Evolutionary conservation across 2,888 invertebrate species (phyloP).

Genomic region (Notodonta dromedarius): DNA sequence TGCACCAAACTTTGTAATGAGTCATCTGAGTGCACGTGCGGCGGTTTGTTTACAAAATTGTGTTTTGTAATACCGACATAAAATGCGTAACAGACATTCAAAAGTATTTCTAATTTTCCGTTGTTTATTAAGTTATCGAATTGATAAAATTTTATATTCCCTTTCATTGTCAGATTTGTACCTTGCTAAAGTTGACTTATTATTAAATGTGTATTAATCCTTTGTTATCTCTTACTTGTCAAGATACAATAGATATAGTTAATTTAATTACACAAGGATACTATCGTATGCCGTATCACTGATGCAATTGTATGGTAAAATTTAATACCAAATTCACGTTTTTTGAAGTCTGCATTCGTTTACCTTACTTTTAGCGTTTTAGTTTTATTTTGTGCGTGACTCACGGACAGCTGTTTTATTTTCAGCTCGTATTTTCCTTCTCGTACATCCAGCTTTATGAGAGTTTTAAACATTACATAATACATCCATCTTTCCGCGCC

Average conservation of each 20-base stretch:
- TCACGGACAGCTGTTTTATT: slow-evolving; percentile 75
- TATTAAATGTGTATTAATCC: background rate
- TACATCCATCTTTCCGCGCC: slow-evolving; percentile 56
- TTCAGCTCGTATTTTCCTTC: slow-evolving; percentile 57
- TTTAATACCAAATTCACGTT: slow-evolving; percentile 39
- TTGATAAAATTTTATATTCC: slow-evolving; percentile 41
- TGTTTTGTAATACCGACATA: slow-evolving; percentile 67
- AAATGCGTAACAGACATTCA: slow-evolving; percentile 59
- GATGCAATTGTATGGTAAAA: slow-evolving; percentile 42
- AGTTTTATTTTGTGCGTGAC: slow-evolving; percentile 65
- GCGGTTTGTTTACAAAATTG: slow-evolving; percentile 72
- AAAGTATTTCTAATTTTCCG: slow-evolving; percentile 52
- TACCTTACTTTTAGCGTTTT: slow-evolving; percentile 53
- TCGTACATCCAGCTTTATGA: slow-evolving; percentile 69
- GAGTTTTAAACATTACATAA: slow-evolving; percentile 69
- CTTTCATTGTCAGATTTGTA: slow-evolving; percentile 11
- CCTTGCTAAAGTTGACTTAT: background rate
- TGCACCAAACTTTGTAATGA: slow-evolving; percentile 53
- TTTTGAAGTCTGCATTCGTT: slow-evolving; percentile 60
- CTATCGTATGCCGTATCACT: background rate
- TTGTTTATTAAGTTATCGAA: slow-evolving; percentile 43
- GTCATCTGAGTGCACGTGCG: slow-evolving; percentile 67
- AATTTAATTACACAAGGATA: background rate
- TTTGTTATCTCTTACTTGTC: background rate
- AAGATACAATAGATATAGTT: background rate